Percentiles rank a stretch among this genome's conserved stretches.
phyloP scores from a whole-genome alignment of 2,888 invertebrate genomes.

The Nasonovia ribisnigri region DNA sequence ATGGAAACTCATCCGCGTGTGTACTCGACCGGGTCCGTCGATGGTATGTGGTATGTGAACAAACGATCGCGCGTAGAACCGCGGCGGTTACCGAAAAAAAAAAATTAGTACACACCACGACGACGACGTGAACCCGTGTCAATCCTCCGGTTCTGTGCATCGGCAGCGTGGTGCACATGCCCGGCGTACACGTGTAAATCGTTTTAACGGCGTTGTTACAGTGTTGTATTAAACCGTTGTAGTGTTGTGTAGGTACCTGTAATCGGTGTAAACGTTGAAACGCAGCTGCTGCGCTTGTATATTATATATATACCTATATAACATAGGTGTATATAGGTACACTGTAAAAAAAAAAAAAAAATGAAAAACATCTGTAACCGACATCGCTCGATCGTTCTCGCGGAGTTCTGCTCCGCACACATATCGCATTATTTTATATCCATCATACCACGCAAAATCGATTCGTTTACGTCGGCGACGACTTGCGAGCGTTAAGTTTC shows the following conservation, averaged over 20 bases:
- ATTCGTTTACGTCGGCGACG: not conserved
- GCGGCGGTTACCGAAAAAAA: not conserved
- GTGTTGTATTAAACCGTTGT: not conserved
- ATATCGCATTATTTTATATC: not conserved
- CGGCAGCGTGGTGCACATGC: not conserved
- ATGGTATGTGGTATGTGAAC: too few species aligned
- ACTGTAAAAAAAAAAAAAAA: not conserved
- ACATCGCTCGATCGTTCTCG: not conserved
- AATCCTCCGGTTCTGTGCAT: not conserved
- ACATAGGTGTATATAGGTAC: not conserved
- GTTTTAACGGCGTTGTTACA: not conserved
- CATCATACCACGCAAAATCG: not conserved
- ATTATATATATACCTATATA: not conserved
- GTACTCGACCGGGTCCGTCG: not conserved
- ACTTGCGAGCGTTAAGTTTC: not conserved
- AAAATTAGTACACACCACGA: not conserved
- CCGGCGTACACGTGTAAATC: not conserved
- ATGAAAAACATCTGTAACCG: not conserved
- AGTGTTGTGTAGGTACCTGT: not conserved
- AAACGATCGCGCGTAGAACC: too few species aligned
- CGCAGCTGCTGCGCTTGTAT: not conserved
- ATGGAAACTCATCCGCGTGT: not conserved
- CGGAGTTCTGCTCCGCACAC: not conserved
- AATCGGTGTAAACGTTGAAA: not conserved
- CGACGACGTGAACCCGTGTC: not conserved